Conservation (phyloP, 2,797 vertebrate genomes). For the Danio choprae region DNA sequence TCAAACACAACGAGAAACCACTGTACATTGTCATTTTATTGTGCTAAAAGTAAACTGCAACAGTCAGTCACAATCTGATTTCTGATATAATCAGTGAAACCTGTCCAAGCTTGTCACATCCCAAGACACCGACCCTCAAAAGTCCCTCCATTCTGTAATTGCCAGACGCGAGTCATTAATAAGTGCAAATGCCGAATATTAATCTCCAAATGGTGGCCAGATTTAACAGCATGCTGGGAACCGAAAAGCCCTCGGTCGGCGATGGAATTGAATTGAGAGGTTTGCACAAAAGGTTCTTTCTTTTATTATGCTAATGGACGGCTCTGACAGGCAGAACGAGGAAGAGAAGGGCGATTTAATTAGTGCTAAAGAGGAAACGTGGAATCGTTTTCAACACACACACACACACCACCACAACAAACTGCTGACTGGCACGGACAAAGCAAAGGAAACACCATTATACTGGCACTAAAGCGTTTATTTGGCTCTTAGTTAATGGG, state of each 20-base stretch:
- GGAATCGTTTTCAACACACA: constrained; percentile 46
- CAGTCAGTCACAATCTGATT: too few relatives aligned
- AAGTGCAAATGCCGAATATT: constrained; percentile 66
- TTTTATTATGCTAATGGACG: constrained; percentile 75
- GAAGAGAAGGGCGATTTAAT: constrained; percentile 65
- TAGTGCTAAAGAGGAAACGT: constrained; percentile 62
- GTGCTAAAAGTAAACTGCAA: too few relatives aligned
- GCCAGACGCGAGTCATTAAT: constrained; percentile 55
- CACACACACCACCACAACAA: constrained; percentile 18
- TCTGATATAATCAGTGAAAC: background rate
- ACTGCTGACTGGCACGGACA: constrained; percentile 25
- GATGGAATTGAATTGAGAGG: constrained; percentile 70
- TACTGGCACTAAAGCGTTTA: constrained; percentile 26
- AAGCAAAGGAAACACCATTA: constrained; percentile 36
- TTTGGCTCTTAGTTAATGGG: constrained; percentile 18
- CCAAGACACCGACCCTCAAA: background rate
- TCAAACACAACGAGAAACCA: too few relatives aligned
- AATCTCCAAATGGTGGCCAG: constrained; percentile 71
- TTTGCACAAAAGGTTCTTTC: constrained; percentile 57
- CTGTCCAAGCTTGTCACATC: background rate
- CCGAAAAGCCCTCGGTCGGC: constrained; percentile 62
- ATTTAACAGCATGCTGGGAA: constrained; percentile 71
- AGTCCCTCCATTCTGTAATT: constrained; percentile 2
- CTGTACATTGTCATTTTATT: too few relatives aligned
- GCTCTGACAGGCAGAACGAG: constrained; percentile 65